phyloP scores from a whole-genome alignment of 2,797 vertebrate genomes.

The Sebastes matsubarae region DNA sequence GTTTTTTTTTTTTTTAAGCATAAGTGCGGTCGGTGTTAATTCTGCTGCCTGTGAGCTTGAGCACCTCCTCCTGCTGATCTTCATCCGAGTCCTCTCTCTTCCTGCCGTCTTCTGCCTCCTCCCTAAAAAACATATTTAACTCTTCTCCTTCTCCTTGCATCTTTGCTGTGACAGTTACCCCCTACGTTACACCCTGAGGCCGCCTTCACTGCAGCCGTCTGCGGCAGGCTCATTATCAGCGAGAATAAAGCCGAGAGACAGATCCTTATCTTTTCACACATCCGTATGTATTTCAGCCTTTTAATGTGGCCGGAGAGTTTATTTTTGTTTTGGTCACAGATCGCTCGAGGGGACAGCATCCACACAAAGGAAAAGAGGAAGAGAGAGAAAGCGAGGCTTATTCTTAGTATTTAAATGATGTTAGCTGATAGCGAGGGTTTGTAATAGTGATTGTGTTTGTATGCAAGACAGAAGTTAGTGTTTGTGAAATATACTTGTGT shows the following conservation, averaged over 20 bases:
- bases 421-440: constrained; percentile 71
- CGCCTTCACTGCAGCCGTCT: background rate
- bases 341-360: constrained; percentile 6
- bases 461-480: constrained; percentile 71
- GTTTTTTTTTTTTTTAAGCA: background rate
- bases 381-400: constrained; percentile 16
- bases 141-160: constrained; percentile 13
- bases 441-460: constrained; percentile 70
- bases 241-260: background rate
- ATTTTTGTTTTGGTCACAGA: constrained; percentile 29
- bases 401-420: constrained; percentile 66
- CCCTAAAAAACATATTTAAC: constrained; percentile 17
- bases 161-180: background rate
- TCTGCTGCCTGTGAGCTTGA: constrained; percentile 35
- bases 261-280: constrained; percentile 20
- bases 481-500: constrained; percentile 73
- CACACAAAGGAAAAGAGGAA: constrained; percentile 11
- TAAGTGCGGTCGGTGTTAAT: constrained; percentile 39
- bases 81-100: constrained; percentile 31
- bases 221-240: constrained; percentile 34
- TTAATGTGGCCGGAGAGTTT: constrained; percentile 4
- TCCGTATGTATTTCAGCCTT: constrained; percentile 31
- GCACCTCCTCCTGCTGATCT: constrained; percentile 45
- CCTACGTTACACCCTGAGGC: background rate
- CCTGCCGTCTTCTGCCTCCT: constrained; percentile 11